A percentile compares a stretch with the other conserved stretches of the same genome.
These are phyloP conservation scores for Drosophila eohydei DNA, from an alignment of 2,888 invertebrate species.

Conservation along the genomic window DNA sequence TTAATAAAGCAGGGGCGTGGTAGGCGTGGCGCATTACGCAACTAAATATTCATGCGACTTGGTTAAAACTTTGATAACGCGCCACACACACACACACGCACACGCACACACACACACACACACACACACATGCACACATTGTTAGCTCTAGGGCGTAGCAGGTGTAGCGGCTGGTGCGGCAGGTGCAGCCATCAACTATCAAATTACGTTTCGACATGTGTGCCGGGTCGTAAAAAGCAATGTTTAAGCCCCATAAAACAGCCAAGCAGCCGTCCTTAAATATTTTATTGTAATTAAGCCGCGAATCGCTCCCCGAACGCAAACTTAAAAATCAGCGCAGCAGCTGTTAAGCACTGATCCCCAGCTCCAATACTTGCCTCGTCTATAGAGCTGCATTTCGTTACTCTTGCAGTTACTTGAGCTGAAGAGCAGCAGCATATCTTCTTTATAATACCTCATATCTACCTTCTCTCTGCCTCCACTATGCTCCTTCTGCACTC, in stretches of 20 bases:
- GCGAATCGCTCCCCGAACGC: slow-evolving; percentile 70
- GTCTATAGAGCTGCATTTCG: too few species aligned
- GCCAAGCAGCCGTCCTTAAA: slow-evolving; percentile 52
- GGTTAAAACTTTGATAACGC: slow-evolving; percentile 44
- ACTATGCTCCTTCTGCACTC: too few species aligned
- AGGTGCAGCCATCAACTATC: slow-evolving; percentile 64
- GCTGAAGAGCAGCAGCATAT: too few species aligned
- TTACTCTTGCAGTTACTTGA: too few species aligned
- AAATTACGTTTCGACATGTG: slow-evolving; percentile 76
- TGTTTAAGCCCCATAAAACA: slow-evolving; percentile 58
- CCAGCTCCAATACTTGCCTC: neutral
- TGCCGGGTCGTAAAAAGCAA: slow-evolving; percentile 52
- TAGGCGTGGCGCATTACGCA: slow-evolving; percentile 64
- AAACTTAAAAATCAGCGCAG: slow-evolving; percentile 38
- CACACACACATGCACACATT: slow-evolving; percentile 14
- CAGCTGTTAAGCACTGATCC: slow-evolving; percentile 33
- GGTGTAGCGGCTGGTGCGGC: neutral
- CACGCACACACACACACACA: neutral
- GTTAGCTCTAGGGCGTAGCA: slow-evolving; percentile 11
- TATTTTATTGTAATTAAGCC: slow-evolving; percentile 77
- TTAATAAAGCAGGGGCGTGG: slow-evolving; percentile 22
- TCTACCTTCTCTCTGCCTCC: too few species aligned
- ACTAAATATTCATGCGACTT: slow-evolving; percentile 80
- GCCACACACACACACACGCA: slow-evolving; percentile 2
- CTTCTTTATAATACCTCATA: too few species aligned